phyloP scores from a whole-genome alignment of 2,888 invertebrate species.

The Anarsia innoxiella region DNA sequence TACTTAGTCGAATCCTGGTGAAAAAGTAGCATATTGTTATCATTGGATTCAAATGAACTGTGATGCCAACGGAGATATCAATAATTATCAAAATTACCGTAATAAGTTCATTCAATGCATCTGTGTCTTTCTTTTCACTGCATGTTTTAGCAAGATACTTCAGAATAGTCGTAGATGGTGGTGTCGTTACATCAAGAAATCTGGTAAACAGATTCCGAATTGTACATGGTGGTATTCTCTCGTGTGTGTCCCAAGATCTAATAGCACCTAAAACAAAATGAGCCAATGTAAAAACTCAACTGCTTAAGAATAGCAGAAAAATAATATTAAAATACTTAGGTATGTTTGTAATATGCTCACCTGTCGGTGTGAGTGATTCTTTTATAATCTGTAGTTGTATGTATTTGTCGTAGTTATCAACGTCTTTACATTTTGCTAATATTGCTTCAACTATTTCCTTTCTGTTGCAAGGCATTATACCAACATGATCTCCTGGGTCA shows the following conservation, averaged over 20 bases:
- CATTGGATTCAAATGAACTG: too few relatives aligned
- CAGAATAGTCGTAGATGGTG: conserved; percentile 89
- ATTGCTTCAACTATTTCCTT: conserved; percentile 86
- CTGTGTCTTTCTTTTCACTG: conserved; percentile 80
- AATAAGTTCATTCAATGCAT: conserved; percentile 81
- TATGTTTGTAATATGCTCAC: conserved; percentile 68
- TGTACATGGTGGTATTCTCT: conserved; percentile 84
- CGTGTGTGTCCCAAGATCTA: conserved; percentile 91
- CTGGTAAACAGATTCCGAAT: conserved; percentile 83
- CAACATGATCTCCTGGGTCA: conserved; percentile 94
- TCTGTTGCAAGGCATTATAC: conserved; percentile 90
- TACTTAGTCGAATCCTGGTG: conserved; percentile 87
- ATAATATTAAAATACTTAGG: background rate
- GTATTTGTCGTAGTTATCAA: conserved; percentile 79
- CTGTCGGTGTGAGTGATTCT: conserved; percentile 88
- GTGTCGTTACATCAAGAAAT: conserved; percentile 93
- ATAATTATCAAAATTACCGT: too few relatives aligned
- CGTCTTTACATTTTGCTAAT: conserved; percentile 79
- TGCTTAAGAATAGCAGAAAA: too few relatives aligned
- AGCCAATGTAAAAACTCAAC: background rate
- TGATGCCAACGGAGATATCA: too few relatives aligned
- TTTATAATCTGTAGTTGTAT: conserved; percentile 87
- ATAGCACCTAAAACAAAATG: conserved; percentile 77
- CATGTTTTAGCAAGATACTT: conserved; percentile 88
- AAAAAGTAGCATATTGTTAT: conserved; percentile 12